phyloP scores from a whole-genome alignment of 2,888 invertebrate genomes.

The Tetragonula carbonaria region DNA sequence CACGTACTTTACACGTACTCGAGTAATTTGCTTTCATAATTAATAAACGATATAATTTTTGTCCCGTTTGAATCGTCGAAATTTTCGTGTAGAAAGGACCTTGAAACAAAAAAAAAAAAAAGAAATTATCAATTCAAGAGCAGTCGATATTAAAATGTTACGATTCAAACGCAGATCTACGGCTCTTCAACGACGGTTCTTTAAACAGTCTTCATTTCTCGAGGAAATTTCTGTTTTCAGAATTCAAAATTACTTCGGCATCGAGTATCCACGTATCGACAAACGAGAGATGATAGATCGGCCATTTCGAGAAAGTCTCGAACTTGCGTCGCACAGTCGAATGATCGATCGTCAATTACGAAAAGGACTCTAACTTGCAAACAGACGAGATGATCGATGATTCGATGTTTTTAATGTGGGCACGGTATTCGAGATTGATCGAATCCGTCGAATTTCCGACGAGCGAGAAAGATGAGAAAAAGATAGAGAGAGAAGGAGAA shows the following conservation, averaged over 20 bases:
- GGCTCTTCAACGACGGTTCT: neutral
- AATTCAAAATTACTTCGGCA: neutral
- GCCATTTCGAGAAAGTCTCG: neutral
- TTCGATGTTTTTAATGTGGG: neutral
- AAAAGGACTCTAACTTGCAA: neutral
- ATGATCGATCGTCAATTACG: slow-evolving; percentile 34
- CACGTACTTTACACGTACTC: too few relatives aligned
- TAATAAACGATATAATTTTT: too few relatives aligned
- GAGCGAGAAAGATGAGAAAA: neutral
- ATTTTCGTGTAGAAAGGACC: too few relatives aligned
- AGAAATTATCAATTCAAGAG: too few relatives aligned
- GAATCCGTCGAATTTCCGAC: neutral
- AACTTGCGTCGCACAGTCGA: neutral
- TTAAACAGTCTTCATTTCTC: neutral
- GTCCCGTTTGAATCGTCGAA: too few relatives aligned
- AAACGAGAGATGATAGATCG: slow-evolving; percentile 16
- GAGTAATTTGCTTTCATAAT: too few relatives aligned
- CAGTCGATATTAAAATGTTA: too few relatives aligned
- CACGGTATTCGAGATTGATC: neutral
- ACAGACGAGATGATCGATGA: neutral
- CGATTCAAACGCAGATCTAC: too few relatives aligned
- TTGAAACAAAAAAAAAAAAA: too few relatives aligned
- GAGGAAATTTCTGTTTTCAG: too few relatives aligned
- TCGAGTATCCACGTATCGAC: neutral
- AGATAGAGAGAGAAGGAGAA: neutral